A percentile compares a stretch with the other conserved stretches of the same genome.
These are phyloP conservation scores for Aphrophora alni DNA, from an alignment of 2,888 invertebrate species.

Conservation along the genomic window DNA sequence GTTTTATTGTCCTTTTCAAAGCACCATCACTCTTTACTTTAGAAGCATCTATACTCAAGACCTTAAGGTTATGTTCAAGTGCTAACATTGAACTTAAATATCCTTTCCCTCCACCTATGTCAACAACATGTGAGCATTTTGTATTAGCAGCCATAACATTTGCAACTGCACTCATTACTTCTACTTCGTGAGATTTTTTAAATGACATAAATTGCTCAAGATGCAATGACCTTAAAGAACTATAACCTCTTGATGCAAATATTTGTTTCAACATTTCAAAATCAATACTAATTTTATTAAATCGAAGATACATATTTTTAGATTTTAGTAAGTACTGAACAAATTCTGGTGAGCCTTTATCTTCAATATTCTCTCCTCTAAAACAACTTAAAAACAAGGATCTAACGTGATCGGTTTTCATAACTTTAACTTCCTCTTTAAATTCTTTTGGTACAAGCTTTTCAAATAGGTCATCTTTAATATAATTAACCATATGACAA, in stretches of 20 bases:
- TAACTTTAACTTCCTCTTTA: conserved; percentile 56
- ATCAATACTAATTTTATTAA: conserved; percentile 54
- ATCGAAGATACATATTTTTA: conserved; percentile 51
- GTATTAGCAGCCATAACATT: conserved; percentile 60
- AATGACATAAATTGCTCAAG: conserved; percentile 75
- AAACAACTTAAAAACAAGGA: conserved; percentile 53
- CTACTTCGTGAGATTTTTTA: conserved; percentile 84
- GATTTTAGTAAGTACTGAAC: background rate
- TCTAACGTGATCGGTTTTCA: conserved; percentile 13
- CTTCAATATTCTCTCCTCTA: conserved; percentile 42
- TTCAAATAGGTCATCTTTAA: conserved; percentile 71
- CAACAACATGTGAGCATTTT: conserved; percentile 66
- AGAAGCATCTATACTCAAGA: conserved; percentile 84
- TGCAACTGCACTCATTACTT: conserved; percentile 67
- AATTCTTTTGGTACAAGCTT: conserved; percentile 64
- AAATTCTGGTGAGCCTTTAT: background rate
- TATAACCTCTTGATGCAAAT: background rate
- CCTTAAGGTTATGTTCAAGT: conserved; percentile 71
- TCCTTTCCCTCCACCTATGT: conserved; percentile 91
- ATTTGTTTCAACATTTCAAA: background rate
- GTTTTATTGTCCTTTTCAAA: conserved; percentile 58
- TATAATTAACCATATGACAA: conserved; percentile 79
- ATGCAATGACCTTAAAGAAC: background rate
- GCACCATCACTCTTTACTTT: conserved; percentile 71
- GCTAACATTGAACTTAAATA: conserved; percentile 79